Evolutionary conservation across 2,113 vertebrate species (phyloP).

Genomic region (Macrotus californicus): DNA sequence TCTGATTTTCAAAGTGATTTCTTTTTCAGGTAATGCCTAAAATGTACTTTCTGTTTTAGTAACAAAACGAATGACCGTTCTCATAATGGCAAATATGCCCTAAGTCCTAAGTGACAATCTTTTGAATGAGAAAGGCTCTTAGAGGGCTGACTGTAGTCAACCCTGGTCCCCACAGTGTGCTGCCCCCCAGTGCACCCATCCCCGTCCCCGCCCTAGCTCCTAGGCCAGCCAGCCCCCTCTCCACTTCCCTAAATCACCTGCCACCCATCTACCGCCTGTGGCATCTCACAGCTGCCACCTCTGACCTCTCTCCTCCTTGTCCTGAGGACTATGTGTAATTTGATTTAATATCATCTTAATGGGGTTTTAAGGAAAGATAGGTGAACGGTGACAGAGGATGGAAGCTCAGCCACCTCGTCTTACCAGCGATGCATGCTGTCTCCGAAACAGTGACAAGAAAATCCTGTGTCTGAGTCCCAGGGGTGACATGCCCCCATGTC

Average conservation of each 20-base stretch:
- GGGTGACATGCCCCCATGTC: rapidly evolving
- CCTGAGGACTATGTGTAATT: background rate
- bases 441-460: background rate
- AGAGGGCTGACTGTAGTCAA: too few relatives aligned
- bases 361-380: background rate
- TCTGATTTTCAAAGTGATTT: background rate
- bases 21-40: background rate
- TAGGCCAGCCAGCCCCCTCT: background rate
- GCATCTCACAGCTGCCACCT: background rate
- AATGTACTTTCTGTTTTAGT: background rate
- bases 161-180: too few relatives aligned
- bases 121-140: background rate
- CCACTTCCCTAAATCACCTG: background rate
- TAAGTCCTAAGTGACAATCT: background rate
- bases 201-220: background rate
- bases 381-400: too few relatives aligned
- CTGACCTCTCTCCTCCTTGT: background rate
- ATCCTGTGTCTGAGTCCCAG: rapidly evolving
- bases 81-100: background rate
- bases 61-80: background rate
- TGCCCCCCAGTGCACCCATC: too few relatives aligned
- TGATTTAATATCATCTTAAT: background rate
- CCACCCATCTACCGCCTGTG: rapidly evolving
- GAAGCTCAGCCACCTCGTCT: background rate
- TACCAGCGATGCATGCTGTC: background rate